These are phyloP conservation scores for Neosilurus mollespiculum DNA, from an alignment of 2,797 vertebrate genomes.

Conservation along the genomic window DNA sequence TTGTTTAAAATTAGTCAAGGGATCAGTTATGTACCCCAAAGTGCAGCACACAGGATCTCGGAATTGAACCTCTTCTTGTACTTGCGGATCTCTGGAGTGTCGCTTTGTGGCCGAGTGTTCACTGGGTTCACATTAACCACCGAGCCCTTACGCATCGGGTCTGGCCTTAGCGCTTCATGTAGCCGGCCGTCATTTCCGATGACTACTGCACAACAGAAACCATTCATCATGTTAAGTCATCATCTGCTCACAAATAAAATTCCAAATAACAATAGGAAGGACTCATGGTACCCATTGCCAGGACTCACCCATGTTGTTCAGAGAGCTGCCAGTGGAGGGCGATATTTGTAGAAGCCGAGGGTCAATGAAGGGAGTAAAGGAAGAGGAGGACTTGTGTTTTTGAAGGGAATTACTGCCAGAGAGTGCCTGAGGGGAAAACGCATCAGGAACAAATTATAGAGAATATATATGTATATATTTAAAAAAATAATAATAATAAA, in stretches of 20 bases:
- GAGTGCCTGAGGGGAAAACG: constrained; percentile 79
- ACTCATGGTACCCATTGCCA: not conserved
- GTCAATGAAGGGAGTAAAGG: constrained; percentile 97
- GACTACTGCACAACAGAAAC: constrained; percentile 53
- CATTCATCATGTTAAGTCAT: not conserved
- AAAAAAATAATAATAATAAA: not conserved
- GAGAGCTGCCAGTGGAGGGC: constrained; percentile 90
- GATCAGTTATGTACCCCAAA: constrained; percentile 77
- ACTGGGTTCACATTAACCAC: constrained; percentile 91
- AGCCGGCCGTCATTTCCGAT: constrained; percentile 83
- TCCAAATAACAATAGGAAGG: not conserved
- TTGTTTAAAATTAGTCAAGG: not conserved
- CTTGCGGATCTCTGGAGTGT: constrained; percentile 90
- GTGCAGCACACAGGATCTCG: constrained; percentile 87
- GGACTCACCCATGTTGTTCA: constrained; percentile 92
- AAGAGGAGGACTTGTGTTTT: constrained; percentile 98
- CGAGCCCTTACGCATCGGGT: constrained; percentile 86
- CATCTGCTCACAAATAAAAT: not conserved
- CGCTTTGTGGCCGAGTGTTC: constrained; percentile 86
- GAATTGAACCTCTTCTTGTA: constrained; percentile 95
- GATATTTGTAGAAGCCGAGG: constrained; percentile 95
- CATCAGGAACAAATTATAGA: not conserved
- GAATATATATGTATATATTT: not conserved
- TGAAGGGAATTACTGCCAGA: constrained; percentile 94
- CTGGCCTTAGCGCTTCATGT: constrained; percentile 80